These are phyloP conservation scores for Stigmatopora nigra DNA, from an alignment of 2,113 vertebrate species.

Conservation along the genomic window DNA sequence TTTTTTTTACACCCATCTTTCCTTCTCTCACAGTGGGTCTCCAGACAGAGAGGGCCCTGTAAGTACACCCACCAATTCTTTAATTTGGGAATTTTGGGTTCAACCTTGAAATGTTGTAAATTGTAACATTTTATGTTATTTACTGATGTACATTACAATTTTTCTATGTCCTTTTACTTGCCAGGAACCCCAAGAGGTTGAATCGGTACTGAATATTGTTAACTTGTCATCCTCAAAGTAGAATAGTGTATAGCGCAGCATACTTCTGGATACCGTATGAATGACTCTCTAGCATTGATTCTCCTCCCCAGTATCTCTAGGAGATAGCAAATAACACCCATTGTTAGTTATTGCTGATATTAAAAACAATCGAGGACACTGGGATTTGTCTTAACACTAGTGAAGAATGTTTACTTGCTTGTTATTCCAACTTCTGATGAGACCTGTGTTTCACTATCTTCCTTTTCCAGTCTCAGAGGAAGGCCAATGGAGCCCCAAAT, in stretches of 20 bases:
- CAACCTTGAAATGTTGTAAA: not conserved
- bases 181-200: slow-evolving; percentile 64
- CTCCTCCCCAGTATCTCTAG: slow-evolving; percentile 9
- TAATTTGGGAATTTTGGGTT: not conserved
- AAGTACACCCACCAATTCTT: slow-evolving; percentile 65
- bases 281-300: not conserved
- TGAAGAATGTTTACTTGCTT: not conserved
- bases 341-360: not conserved
- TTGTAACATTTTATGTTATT: too few species aligned
- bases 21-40: slow-evolving; percentile 78
- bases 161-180: slow-evolving; percentile 36
- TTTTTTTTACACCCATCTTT: slow-evolving; percentile 11
- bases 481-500: slow-evolving; percentile 88
- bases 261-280: not conserved
- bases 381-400: not conserved
- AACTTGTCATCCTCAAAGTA: slow-evolving; percentile 23
- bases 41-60: slow-evolving; percentile 92
- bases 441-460: slow-evolving; percentile 20
- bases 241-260: slow-evolving; percentile 16
- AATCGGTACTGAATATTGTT: slow-evolving; percentile 60
- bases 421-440: slow-evolving; percentile 1
- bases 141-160: not conserved
- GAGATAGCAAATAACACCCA: not conserved
- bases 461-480: slow-evolving; percentile 74
- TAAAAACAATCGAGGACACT: too few species aligned